Evolutionary conservation across 2,888 invertebrate species (phyloP).

Genomic region (Dinocampus coccinellae): DNA sequence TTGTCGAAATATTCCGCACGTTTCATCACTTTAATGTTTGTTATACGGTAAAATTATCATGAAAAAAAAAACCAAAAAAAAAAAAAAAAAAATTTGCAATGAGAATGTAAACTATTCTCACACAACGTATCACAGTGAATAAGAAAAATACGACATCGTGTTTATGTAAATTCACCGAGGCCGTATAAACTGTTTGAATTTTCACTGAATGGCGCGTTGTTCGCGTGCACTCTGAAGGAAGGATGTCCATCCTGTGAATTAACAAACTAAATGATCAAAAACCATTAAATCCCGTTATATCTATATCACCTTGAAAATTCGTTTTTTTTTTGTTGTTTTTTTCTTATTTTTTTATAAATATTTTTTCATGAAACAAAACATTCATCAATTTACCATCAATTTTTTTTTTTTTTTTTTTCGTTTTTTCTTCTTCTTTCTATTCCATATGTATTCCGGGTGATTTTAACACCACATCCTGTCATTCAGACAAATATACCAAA

Average conservation of each 20-base stretch:
- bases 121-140: not conserved
- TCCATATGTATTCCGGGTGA: not conserved
- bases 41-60: too few relatives aligned
- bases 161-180: constrained; percentile 49
- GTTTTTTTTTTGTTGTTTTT: not conserved
- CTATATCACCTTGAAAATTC: not conserved
- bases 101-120: constrained; percentile 32
- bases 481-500: not conserved
- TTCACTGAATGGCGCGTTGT: constrained; percentile 63
- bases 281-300: constrained; percentile 19
- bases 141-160: constrained; percentile 37
- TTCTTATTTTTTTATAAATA: not conserved
- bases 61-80: too few relatives aligned
- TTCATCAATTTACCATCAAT: not conserved
- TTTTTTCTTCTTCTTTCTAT: not conserved
- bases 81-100: not conserved
- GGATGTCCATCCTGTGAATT: constrained; percentile 49
- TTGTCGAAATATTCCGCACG: too few relatives aligned
- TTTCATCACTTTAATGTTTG: too few relatives aligned
- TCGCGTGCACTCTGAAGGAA: constrained; percentile 61
- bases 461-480: not conserved
- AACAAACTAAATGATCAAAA: not conserved
- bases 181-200: constrained; percentile 59
- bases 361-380: not conserved
- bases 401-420: not conserved